These are phyloP conservation scores for Poecilia gillii DNA, from an alignment of 2,797 vertebrate genomes.

Conservation along the genomic window DNA sequence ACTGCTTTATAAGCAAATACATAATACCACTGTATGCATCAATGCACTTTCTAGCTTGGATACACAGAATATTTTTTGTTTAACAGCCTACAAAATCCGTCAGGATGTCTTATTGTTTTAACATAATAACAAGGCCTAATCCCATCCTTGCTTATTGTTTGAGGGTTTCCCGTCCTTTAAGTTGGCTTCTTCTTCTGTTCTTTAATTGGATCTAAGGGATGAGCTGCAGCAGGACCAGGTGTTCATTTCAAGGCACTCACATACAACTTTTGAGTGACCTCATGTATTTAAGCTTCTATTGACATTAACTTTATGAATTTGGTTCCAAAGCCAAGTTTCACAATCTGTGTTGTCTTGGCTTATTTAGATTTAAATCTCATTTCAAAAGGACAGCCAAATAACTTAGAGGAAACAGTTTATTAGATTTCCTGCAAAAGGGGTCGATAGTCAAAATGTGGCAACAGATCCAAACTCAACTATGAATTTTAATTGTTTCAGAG, in stretches of 20 bases:
- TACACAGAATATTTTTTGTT: not conserved
- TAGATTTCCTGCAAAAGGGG: not conserved
- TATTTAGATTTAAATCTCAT: not conserved
- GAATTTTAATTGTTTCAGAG: not conserved
- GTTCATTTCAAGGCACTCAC: not conserved
- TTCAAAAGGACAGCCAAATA: not conserved
- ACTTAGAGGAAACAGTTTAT: not conserved
- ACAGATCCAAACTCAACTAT: not conserved
- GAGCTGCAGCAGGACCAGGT: not conserved
- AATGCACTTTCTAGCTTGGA: not conserved
- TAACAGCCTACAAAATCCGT: not conserved
- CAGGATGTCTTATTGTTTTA: not conserved
- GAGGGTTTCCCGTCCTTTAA: not conserved
- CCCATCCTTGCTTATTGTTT: not conserved
- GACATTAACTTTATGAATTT: slow-evolving; percentile 4
- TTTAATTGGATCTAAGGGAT: not conserved
- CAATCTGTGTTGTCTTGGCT: slow-evolving; percentile 1
- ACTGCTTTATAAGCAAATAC: not conserved
- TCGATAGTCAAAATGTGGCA: not conserved
- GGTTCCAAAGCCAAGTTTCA: not conserved
- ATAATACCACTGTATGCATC: not conserved
- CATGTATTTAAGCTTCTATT: not conserved
- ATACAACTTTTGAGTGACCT: not conserved
- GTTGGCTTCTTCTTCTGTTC: not conserved
- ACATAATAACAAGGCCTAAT: not conserved